Percentiles rank a stretch among this genome's conserved stretches.
These are phyloP conservation scores for Calameuta filiformis DNA, from an alignment of 2,888 invertebrate species.

Conservation along the genomic window DNA sequence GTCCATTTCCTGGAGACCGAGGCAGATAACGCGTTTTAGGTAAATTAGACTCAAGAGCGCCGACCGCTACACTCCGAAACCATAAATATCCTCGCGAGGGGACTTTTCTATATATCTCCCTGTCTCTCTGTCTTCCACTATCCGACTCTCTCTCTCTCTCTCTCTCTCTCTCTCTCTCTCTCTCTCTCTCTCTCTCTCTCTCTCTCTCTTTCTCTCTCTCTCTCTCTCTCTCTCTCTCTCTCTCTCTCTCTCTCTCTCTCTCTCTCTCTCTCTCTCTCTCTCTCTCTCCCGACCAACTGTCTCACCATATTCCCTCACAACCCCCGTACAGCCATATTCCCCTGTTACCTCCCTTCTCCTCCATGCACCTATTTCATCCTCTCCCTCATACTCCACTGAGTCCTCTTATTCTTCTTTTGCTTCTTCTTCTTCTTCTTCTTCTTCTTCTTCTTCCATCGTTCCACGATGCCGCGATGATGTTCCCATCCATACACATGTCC, in stretches of 20 bases:
- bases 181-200: slow-evolving; percentile 1
- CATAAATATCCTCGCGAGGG: slow-evolving; percentile 25
- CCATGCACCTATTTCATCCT: not conserved
- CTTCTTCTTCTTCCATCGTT: slow-evolving; percentile 9
- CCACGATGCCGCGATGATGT: slow-evolving; percentile 16
- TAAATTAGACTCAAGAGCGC: slow-evolving; percentile 43
- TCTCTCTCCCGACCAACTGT: not conserved
- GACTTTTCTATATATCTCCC: slow-evolving; percentile 2
- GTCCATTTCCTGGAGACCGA: slow-evolving; percentile 22
- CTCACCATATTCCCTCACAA: not conserved
- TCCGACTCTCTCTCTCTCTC: not conserved
- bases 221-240: too few relatives aligned
- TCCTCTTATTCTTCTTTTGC: not conserved
- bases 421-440: slow-evolving; percentile 6
- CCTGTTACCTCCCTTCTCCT: not conserved
- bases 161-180: too few relatives aligned
- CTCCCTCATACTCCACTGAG: not conserved
- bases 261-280: not conserved
- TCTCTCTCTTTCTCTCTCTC: not conserved
- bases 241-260: not conserved
- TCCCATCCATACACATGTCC: not conserved
- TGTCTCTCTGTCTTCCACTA: not conserved
- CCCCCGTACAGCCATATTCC: not conserved
- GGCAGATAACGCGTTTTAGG: slow-evolving; percentile 45
- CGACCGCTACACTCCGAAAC: slow-evolving; percentile 26